Conservation (phyloP, 2,888 invertebrate species). For the Pristionchus arcanus region DNA sequence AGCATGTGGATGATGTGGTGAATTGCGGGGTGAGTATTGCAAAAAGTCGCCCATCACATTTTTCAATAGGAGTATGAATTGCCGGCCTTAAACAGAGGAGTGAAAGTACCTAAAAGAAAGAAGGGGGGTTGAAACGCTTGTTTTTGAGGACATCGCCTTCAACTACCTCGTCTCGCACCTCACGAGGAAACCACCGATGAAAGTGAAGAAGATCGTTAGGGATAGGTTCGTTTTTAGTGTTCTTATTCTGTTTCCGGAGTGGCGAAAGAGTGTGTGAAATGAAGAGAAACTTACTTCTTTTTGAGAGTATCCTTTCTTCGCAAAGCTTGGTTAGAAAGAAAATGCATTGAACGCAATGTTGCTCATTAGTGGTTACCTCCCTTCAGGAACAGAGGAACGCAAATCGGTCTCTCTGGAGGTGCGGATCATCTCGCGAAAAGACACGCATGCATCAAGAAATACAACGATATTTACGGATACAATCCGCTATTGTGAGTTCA, state of each 20-base stretch:
- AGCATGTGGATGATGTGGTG: not conserved
- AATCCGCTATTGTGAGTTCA: constrained; percentile 83
- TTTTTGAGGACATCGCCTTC: not conserved
- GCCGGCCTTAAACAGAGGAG: too few species aligned
- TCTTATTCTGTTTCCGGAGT: too few species aligned
- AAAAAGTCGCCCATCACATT: too few species aligned
- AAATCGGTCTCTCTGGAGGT: not conserved
- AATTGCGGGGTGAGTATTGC: not conserved
- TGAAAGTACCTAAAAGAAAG: not conserved
- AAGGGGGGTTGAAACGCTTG: too few species aligned
- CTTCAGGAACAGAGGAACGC: not conserved
- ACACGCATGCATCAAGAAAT: not conserved
- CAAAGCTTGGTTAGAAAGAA: too few species aligned
- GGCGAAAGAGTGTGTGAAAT: too few species aligned
- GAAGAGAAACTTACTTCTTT: too few species aligned
- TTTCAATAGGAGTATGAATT: too few species aligned
- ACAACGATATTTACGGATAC: constrained; percentile 23
- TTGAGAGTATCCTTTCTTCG: too few species aligned
- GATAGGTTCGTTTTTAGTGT: not conserved
- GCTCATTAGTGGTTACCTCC: too few species aligned
- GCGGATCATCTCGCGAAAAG: not conserved
- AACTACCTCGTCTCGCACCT: constrained; percentile 7
- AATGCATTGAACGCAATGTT: too few species aligned
- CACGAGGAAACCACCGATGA: not conserved
- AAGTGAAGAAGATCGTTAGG: not conserved